Evolutionary conservation across 2,113 vertebrate species (phyloP).

Genomic region (Rhegmatorhina hoffmannsi): DNA sequence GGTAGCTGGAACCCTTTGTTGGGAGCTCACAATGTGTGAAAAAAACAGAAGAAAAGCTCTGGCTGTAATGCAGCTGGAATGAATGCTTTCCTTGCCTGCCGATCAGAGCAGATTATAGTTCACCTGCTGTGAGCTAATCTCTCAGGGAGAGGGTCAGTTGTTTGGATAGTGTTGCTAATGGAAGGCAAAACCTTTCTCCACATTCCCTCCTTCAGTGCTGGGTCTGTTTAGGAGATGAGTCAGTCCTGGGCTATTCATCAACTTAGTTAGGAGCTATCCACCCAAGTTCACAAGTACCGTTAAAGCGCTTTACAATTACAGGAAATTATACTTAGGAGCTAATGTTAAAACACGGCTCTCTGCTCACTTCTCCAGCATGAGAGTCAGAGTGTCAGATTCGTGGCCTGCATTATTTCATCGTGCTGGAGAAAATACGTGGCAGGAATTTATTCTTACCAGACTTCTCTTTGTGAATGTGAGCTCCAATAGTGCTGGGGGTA

Average conservation of each 20-base stretch:
- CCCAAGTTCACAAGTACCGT: constrained; percentile 49
- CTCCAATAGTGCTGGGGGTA: neutral
- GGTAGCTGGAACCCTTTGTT: constrained; percentile 8
- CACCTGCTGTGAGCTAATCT: constrained; percentile 66
- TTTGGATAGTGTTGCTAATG: constrained; percentile 65
- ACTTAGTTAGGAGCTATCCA: constrained; percentile 26
- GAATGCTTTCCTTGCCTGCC: constrained; percentile 40
- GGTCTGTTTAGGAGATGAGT: constrained; percentile 17
- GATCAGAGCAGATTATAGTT: constrained; percentile 46
- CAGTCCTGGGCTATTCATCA: constrained; percentile 49
- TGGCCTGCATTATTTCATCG: neutral
- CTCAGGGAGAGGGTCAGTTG: constrained; percentile 52
- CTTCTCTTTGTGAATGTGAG: neutral
- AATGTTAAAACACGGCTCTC: constrained; percentile 30
- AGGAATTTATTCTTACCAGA: neutral
- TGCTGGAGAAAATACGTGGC: neutral
- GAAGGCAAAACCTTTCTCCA: constrained; percentile 57
- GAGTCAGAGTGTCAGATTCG: neutral
- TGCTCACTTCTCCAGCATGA: neutral
- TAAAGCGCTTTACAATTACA: constrained; percentile 52
- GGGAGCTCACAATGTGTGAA: neutral
- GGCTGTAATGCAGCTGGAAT: constrained; percentile 35
- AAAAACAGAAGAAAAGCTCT: constrained; percentile 29
- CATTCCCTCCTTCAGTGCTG: constrained; percentile 9
- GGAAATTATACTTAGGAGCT: constrained; percentile 29